These are phyloP conservation scores for Nephrotoma guestfalica DNA, from an alignment of 2,888 invertebrate genomes.

Conservation along the genomic window DNA sequence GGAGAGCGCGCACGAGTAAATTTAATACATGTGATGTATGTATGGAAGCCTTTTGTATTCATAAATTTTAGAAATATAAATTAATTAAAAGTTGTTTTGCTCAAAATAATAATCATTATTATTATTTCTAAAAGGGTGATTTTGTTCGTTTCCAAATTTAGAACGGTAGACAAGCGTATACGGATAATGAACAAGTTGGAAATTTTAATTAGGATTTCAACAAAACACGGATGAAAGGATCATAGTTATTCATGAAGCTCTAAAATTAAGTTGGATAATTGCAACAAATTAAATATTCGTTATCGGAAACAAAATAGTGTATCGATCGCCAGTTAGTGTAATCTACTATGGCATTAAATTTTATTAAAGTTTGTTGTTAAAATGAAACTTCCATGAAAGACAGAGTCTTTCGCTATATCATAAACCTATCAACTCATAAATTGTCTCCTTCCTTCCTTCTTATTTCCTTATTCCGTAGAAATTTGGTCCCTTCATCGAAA, in stretches of 20 bases:
- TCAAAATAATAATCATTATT: not conserved
- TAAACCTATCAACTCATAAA: no score
- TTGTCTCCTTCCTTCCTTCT: no score
- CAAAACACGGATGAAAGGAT: not conserved
- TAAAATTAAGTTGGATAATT: not conserved
- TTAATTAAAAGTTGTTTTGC: not conserved
- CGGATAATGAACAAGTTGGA: not conserved
- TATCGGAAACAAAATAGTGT: no score
- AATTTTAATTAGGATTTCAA: not conserved
- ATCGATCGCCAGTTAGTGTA: no score
- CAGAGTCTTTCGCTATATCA: no score
- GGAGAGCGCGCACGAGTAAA: not conserved
- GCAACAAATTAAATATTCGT: no score
- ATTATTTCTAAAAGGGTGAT: not conserved
- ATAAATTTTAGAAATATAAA: not conserved
- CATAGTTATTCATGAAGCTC: not conserved
- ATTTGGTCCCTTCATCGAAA: no score
- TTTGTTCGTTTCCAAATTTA: not conserved
- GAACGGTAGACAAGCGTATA: not conserved
- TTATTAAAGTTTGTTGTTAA: no score
- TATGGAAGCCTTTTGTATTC: not conserved
- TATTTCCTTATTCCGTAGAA: no score
- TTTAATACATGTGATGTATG: not conserved
- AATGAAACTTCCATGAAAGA: no score
- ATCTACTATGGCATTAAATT: no score